These are phyloP conservation scores for Drosophila jambulina DNA, from an alignment of 1,140 invertebrate species.

Conservation along the genomic window DNA sequence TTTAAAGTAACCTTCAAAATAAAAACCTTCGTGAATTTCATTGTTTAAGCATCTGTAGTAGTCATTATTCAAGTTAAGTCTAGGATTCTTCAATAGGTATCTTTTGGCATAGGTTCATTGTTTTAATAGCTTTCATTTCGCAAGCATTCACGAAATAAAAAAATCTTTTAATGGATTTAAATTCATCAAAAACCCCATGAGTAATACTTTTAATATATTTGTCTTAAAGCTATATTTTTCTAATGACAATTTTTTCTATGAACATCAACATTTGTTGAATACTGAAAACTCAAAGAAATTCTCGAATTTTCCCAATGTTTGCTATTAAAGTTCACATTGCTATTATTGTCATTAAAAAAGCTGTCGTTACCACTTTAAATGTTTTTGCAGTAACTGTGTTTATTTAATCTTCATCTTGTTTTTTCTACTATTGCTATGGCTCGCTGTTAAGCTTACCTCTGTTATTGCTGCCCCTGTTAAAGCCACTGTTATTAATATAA, in stretches of 20 bases:
- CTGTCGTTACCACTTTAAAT: neutral
- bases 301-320: too few relatives aligned
- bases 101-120: neutral
- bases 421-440: too few relatives aligned
- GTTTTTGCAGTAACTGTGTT: neutral
- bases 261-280: neutral
- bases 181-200: constrained; percentile 5
- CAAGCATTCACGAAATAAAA: neutral
- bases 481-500: neutral
- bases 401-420: neutral
- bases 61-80: neutral
- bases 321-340: neutral
- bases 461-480: neutral
- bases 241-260: neutral
- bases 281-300: neutral
- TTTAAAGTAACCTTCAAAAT: neutral
- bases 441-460: neutral
- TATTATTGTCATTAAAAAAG: neutral
- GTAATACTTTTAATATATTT: constrained; percentile 7
- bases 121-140: neutral
- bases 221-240: neutral
- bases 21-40: neutral
- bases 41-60: neutral
- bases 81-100: neutral
- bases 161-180: neutral